Conservation (phyloP, 1,140 invertebrate species). For the Pollicipes pollicipes region DNA sequence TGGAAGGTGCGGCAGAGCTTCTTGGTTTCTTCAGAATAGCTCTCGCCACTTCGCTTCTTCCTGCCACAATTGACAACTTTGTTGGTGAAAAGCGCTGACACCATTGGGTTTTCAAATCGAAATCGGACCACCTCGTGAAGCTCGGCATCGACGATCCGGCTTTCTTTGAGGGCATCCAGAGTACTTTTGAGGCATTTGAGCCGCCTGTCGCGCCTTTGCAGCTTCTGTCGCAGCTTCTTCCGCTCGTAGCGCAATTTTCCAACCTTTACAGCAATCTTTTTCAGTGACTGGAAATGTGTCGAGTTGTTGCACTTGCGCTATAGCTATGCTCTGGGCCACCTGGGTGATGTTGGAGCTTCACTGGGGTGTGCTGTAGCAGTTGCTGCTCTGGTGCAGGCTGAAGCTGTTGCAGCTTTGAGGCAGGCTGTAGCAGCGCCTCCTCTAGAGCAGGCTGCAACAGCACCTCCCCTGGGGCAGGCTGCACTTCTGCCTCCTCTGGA, state of each 20-base stretch:
- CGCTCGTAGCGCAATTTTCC: neutral
- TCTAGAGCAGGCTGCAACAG: no score
- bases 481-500: no score
- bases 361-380: no score
- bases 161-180: neutral
- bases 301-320: neutral
- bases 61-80: neutral
- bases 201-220: neutral
- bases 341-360: no score
- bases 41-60: neutral
- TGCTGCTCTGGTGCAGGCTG: neutral
- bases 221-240: neutral
- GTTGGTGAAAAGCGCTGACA: neutral
- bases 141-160: neutral
- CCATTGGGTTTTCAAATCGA: neutral
- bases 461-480: no score
- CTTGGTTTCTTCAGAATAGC: neutral
- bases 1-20: neutral
- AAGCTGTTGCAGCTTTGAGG: neutral
- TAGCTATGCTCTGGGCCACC: neutral
- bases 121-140: neutral
- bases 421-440: no score
- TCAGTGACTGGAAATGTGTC: neutral
- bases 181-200: neutral
- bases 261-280: neutral